phyloP scores from a whole-genome alignment of 2,797 vertebrate species.

The Rallus crepitans region DNA sequence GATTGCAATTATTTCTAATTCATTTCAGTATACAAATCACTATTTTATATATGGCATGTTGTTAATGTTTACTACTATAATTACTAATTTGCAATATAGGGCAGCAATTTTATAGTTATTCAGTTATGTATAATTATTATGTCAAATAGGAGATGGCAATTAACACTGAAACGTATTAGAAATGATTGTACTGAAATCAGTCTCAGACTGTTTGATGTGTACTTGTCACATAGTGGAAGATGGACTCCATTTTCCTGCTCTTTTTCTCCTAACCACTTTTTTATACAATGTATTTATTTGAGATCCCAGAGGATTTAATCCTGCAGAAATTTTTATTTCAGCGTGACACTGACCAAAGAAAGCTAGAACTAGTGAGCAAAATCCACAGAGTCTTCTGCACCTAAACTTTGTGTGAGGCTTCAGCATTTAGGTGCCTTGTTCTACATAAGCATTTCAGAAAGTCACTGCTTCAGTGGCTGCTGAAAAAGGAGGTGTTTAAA shows the following conservation, averaged over 20 bases:
- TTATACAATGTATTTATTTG: background rate
- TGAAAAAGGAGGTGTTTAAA: background rate
- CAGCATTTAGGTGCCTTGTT: background rate
- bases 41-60: constrained; percentile 81
- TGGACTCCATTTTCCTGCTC: background rate
- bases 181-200: constrained; percentile 72
- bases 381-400: background rate
- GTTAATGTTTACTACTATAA: constrained; percentile 82
- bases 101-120: constrained; percentile 81
- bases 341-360: background rate
- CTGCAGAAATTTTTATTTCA: background rate
- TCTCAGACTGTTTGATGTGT: constrained; percentile 66
- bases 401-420: background rate
- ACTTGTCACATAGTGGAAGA: constrained; percentile 35
- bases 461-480: background rate
- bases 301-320: background rate
- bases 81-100: constrained; percentile 83
- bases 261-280: background rate
- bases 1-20: constrained; percentile 81
- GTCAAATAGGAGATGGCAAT: constrained; percentile 78
- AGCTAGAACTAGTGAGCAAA: background rate
- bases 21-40: constrained; percentile 78
- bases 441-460: background rate
- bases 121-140: constrained; percentile 80
- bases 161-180: constrained; percentile 78